Percentiles rank a stretch among this genome's conserved stretches.
Evolutionary conservation across 2,888 invertebrate genomes (phyloP).

Genomic region (Ganaspis brasiliensis): DNA sequence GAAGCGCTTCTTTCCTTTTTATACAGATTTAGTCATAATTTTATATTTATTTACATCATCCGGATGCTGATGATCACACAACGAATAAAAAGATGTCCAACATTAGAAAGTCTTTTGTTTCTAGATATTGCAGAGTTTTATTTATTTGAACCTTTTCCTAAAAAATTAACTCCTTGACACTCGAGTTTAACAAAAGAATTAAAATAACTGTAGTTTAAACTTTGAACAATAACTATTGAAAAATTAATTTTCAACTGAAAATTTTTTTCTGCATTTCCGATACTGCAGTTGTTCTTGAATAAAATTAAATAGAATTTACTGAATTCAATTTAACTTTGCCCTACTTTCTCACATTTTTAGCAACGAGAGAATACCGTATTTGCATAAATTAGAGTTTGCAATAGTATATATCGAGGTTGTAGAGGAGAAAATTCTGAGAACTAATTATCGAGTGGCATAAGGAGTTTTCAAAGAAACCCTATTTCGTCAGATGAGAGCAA

Average conservation of each 20-base stretch:
- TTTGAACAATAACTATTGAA: too few relatives aligned
- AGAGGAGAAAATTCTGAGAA: constrained; percentile 40
- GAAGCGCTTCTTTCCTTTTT: background rate
- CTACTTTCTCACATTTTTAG: background rate
- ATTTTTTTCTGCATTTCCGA: too few relatives aligned
- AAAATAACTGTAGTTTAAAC: too few relatives aligned
- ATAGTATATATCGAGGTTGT: constrained; percentile 30
- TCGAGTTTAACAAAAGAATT: too few relatives aligned
- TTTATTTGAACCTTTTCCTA: background rate
- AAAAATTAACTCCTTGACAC: too few relatives aligned
- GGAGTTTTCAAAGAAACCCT: constrained; percentile 57
- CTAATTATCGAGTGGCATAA: constrained; percentile 31
- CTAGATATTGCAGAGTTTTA: background rate
- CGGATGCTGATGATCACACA: background rate
- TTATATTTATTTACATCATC: constrained; percentile 23
- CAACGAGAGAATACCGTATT: background rate
- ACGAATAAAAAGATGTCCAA: constrained; percentile 13
- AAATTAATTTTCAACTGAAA: too few relatives aligned
- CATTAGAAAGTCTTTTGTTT: background rate
- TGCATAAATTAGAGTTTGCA: constrained; percentile 32
- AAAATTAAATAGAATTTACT: background rate
- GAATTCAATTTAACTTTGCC: background rate
- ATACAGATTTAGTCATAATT: constrained; percentile 30
- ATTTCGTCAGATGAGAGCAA: constrained; percentile 62
- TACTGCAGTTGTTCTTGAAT: background rate